These are phyloP conservation scores for Pionites leucogaster DNA, from an alignment of 2,113 vertebrate genomes.

Conservation along the genomic window DNA sequence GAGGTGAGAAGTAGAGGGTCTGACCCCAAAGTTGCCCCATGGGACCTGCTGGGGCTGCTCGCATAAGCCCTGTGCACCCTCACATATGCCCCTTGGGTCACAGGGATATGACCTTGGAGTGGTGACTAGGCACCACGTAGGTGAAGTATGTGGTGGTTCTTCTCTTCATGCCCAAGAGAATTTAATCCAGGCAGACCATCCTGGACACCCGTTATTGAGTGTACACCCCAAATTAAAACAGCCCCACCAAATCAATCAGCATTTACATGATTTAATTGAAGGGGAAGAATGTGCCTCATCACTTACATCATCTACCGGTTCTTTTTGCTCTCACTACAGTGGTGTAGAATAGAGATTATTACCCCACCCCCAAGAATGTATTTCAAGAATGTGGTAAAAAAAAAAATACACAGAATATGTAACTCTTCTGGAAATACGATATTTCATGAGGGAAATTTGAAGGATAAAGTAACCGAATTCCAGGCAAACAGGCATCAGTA, in stretches of 20 bases:
- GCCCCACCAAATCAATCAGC: not conserved
- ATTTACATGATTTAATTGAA: not conserved
- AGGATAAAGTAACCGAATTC: conserved; percentile 23
- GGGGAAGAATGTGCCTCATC: not conserved
- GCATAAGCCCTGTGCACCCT: not conserved
- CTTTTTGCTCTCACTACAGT: not conserved
- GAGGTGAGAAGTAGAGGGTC: not conserved
- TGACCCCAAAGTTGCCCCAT: not conserved
- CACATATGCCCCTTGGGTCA: fast-evolving
- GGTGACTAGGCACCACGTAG: fast-evolving
- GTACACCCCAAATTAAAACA: not conserved
- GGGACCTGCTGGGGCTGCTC: not conserved
- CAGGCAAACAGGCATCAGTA: conserved; percentile 11
- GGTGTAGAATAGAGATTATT: not conserved
- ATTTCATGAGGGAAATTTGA: conserved; percentile 32
- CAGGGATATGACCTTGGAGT: not conserved
- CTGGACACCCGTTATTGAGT: not conserved
- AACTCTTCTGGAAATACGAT: conserved; percentile 30
- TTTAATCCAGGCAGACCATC: not conserved
- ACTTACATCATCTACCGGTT: not conserved
- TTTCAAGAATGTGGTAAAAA: not conserved
- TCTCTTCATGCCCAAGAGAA: not conserved
- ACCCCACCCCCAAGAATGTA: not conserved
- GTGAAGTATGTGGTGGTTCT: not conserved
- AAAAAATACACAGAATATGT: not conserved